These are phyloP conservation scores for Cataglyphis livida DNA, from an alignment of 2,888 invertebrate species.

Conservation along the genomic window DNA sequence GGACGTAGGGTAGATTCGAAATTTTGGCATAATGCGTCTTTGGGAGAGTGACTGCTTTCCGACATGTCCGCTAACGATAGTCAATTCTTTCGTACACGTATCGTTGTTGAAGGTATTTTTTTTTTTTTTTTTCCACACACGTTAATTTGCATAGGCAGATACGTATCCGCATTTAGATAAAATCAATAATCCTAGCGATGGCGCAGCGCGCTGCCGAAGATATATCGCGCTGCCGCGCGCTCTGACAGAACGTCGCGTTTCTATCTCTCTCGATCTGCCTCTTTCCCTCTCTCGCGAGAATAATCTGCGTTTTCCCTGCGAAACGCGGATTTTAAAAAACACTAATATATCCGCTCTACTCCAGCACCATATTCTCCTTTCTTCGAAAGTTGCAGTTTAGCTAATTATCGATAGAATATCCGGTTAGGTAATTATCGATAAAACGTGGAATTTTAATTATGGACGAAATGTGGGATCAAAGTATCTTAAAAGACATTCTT, in stretches of 20 bases:
- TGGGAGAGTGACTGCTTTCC: neutral
- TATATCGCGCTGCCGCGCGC: conserved; percentile 44
- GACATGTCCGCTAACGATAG: neutral
- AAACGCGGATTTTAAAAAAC: conserved; percentile 11
- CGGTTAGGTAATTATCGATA: conserved; percentile 31
- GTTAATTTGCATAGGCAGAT: conserved; percentile 51
- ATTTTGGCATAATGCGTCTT: neutral
- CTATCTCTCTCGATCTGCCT: neutral
- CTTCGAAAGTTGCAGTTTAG: neutral
- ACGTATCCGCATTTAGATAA: conserved; percentile 55
- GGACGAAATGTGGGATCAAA: neutral
- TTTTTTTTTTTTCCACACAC: conserved; percentile 33
- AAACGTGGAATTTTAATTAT: conserved; percentile 40
- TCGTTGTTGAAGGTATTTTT: conserved; percentile 22
- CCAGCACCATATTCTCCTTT: neutral
- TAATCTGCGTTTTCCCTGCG: conserved; percentile 23
- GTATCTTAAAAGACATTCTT: neutral
- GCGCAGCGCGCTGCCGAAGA: conserved; percentile 31
- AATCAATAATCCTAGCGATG: conserved; percentile 52
- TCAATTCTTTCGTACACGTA: neutral
- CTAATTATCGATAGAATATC: conserved; percentile 38
- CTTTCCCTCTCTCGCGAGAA: neutral
- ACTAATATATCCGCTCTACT: conserved; percentile 20
- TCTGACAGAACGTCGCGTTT: conserved; percentile 16
- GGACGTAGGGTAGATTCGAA: neutral